phyloP scores from a whole-genome alignment of 2,113 vertebrate genomes.

The Chionomys nivalis region DNA sequence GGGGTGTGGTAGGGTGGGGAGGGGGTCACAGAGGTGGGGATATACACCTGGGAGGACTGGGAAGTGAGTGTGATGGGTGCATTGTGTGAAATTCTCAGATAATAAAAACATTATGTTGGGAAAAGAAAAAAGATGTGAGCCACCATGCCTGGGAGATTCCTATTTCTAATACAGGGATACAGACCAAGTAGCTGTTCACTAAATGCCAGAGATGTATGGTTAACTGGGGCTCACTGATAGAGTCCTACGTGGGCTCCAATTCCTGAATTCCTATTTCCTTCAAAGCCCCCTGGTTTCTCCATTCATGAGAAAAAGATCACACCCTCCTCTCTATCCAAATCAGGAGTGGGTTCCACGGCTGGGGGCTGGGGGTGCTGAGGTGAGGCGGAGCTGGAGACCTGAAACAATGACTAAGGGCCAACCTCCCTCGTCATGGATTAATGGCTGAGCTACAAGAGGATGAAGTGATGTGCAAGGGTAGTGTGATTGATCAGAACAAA shows the following conservation, averaged over 20 bases:
- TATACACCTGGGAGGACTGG: not conserved
- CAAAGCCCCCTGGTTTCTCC: not conserved
- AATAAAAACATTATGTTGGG: not conserved
- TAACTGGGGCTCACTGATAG: not conserved
- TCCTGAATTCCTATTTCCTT: not conserved
- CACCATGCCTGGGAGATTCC: not conserved
- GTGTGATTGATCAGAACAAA: not conserved
- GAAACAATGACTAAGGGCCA: not conserved
- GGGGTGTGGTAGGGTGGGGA: not conserved
- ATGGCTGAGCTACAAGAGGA: not conserved
- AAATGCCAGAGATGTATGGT: not conserved
- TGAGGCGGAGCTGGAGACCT: too few species aligned
- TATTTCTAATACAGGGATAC: not conserved
- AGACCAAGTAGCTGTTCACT: slow-evolving; percentile 1
- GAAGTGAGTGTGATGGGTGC: not conserved
- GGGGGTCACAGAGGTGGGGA: not conserved
- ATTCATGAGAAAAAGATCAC: not conserved
- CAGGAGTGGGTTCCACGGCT: not conserved
- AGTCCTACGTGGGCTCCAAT: not conserved
- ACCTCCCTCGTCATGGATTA: not conserved
- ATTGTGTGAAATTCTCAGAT: not conserved
- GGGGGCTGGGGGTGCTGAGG: not conserved
- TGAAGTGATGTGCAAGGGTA: not conserved
- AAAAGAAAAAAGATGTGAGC: not conserved
- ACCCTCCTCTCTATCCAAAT: not conserved